These are phyloP conservation scores for Zoroaster sp. DNA, from an alignment of 53 echinoderm and acorn worm species.

Conservation along the genomic window DNA sequence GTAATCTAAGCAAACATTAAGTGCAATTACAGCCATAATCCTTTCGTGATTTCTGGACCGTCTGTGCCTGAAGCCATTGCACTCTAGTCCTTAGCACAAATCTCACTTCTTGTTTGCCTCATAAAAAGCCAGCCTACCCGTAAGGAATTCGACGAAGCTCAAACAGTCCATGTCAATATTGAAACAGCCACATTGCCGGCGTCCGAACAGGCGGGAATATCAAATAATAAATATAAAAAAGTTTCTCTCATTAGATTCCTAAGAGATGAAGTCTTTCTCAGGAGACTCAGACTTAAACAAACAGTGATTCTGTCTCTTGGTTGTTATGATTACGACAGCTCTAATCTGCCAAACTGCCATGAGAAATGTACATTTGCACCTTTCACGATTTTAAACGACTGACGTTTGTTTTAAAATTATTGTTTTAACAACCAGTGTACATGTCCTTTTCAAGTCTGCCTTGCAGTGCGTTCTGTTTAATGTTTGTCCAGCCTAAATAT, in stretches of 20 bases:
- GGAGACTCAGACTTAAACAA: background rate
- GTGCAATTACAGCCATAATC: constrained; percentile 15
- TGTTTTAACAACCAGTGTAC: background rate
- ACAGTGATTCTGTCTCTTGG: background rate
- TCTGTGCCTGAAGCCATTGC: background rate
- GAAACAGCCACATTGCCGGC: background rate
- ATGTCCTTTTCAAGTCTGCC: background rate
- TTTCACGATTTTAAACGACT: no score
- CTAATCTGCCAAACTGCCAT: background rate
- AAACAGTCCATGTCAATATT: background rate
- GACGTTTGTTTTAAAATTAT: no score
- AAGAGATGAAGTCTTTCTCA: background rate
- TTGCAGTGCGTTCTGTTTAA: background rate
- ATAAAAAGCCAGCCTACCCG: background rate
- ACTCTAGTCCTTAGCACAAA: background rate
- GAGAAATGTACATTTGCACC: background rate
- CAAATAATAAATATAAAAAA: background rate
- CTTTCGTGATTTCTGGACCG: background rate
- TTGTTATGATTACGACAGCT: background rate
- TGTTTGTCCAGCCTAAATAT: background rate
- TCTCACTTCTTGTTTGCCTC: background rate
- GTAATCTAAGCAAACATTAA: background rate
- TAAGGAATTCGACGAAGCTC: background rate
- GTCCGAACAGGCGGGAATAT: background rate
- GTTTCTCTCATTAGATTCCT: background rate